Percentiles rank a stretch among this genome's conserved stretches.
These are phyloP conservation scores for Protomyctophum bolini DNA, from an alignment of 2,113 vertebrate species.

Conservation along the genomic window DNA sequence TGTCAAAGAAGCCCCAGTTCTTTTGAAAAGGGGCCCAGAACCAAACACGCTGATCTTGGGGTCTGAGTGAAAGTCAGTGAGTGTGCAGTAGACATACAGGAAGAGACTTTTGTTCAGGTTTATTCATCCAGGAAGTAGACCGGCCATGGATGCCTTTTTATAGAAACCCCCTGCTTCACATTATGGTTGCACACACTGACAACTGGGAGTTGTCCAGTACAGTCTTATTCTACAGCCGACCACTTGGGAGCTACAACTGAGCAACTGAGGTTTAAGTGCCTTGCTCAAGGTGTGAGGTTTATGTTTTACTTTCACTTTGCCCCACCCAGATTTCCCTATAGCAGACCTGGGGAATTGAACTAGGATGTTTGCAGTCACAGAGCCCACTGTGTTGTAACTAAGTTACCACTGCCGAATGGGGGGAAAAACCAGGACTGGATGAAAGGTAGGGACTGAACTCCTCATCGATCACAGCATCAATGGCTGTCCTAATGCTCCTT, in stretches of 20 bases:
- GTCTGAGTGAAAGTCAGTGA: conserved; percentile 18
- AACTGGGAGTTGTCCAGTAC: no score
- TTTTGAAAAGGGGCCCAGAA: conserved; percentile 51
- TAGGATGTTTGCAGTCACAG: background rate
- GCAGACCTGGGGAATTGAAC: background rate
- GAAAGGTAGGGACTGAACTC: conserved; percentile 6
- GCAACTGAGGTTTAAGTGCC: no score
- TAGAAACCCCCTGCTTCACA: no score
- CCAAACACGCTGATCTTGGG: conserved; percentile 1
- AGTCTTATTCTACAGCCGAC: no score
- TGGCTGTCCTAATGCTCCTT: conserved; percentile 8
- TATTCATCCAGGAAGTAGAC: no score
- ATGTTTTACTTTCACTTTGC: no score
- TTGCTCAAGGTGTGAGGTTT: no score
- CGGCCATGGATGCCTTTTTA: no score
- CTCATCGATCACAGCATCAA: conserved; percentile 39
- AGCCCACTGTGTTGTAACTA: background rate
- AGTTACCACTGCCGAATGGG: background rate
- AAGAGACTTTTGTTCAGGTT: background rate
- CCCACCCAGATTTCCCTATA: no score
- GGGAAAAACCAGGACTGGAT: background rate
- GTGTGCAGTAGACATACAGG: conserved; percentile 1
- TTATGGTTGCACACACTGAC: no score
- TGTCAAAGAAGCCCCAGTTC: conserved; percentile 57
- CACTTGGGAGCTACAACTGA: no score